phyloP scores from a whole-genome alignment of 1,140 invertebrate species.

The Pinna nobilis region DNA sequence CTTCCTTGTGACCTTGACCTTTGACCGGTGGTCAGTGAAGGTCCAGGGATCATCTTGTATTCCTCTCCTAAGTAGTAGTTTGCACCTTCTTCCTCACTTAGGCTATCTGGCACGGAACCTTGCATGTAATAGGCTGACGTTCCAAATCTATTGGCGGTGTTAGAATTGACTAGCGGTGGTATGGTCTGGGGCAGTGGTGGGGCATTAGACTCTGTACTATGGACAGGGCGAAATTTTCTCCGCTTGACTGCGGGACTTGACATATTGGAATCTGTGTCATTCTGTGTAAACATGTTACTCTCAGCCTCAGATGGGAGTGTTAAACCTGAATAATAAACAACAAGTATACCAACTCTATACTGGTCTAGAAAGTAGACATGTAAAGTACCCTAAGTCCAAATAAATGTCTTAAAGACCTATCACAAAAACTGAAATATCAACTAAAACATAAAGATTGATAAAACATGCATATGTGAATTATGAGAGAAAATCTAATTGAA shows the following conservation, averaged over 20 bases:
- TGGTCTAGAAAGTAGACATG: background rate
- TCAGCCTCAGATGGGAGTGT: conserved; percentile 65
- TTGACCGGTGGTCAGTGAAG: background rate
- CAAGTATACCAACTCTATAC: background rate
- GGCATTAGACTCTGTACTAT: conserved; percentile 19
- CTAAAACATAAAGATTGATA: too few relatives aligned
- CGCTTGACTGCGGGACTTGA: conserved; percentile 39
- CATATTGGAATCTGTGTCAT: conserved; percentile 67
- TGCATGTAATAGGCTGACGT: background rate
- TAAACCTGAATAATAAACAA: conserved; percentile 24
- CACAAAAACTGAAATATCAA: too few relatives aligned
- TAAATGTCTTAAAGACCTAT: background rate
- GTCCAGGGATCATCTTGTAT: conserved; percentile 10
- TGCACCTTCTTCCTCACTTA: background rate
- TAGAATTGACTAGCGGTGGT: conserved; percentile 27
- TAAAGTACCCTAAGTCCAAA: background rate
- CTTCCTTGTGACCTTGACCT: background rate
- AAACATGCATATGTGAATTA: too few relatives aligned
- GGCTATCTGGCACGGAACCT: background rate
- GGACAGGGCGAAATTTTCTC: conserved; percentile 37
- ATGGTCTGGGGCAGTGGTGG: conserved; percentile 30
- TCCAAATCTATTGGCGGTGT: too few relatives aligned
- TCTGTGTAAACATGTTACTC: conserved; percentile 56
- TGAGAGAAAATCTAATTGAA: too few relatives aligned
- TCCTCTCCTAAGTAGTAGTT: conserved; percentile 6